phyloP scores from a whole-genome alignment of 2,797 vertebrate genomes.

The Leptodactylus fallax region DNA sequence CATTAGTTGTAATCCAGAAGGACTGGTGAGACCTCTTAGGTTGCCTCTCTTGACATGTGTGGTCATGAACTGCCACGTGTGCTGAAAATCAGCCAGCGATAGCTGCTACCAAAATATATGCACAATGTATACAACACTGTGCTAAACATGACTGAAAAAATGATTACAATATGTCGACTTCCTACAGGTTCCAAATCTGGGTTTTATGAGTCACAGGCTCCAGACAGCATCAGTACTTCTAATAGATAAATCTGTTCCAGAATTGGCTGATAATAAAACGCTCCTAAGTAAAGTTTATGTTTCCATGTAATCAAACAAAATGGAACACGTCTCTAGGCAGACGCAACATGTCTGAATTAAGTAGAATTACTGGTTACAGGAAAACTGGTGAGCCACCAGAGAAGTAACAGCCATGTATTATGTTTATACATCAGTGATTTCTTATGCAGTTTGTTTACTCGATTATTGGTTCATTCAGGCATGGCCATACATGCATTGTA shows the following conservation, averaged over 20 bases:
- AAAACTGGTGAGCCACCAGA: not conserved
- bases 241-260: slow-evolving; percentile 21
- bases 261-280: not conserved
- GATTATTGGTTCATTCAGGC: not conserved
- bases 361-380: not conserved
- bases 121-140: not conserved
- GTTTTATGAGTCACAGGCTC: slow-evolving; percentile 21
- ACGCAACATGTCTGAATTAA: not conserved
- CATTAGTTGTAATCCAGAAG: not conserved
- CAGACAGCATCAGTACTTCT: not conserved
- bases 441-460: not conserved
- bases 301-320: not conserved
- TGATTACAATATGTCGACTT: not conserved
- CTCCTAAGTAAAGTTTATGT: not conserved
- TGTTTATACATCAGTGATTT: not conserved
- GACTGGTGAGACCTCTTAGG: not conserved
- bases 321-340: not conserved
- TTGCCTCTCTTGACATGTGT: slow-evolving; percentile 3
- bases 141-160: not conserved
- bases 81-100: not conserved
- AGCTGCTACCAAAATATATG: not conserved
- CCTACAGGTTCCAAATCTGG: not conserved
- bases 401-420: not conserved
- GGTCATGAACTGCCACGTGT: slow-evolving; percentile 5
- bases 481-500: not conserved